Evolutionary conservation across 2,797 vertebrate species (phyloP), one percentile per base, ranked within the genome.

Genomic region (Lagocephalus sceleratus): DNA sequence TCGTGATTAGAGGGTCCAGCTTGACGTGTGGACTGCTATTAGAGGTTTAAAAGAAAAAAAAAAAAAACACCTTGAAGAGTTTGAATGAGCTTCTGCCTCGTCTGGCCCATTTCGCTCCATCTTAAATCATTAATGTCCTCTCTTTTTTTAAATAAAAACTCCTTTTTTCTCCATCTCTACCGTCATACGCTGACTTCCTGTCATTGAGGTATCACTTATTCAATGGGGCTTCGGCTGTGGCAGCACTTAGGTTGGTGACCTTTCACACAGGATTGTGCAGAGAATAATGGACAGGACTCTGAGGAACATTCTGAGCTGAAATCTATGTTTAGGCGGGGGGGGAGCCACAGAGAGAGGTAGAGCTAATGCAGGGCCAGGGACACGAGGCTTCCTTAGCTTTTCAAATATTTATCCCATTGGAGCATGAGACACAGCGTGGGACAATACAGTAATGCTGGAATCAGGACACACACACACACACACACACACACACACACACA

Each of bases 401-500:
- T 89, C 66, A 85, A 89, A 88, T 87, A 88, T 89, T 85, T 79
- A 88, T 83, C 71, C 53, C 49, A 59, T 76, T 75, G 46, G 77
- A 77, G 76, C 58, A 47, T 25, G 76, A 66, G 66, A 58, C 76
- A 20, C 79, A 78, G 78, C 80, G 51, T 74, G 83, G 68, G 71
- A 76, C 20, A 72, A 82, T 43, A 40, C 68, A 70, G 60, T 56
- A 79, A 60, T 52, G 71, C 75, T 66, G 75, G 54, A 76, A 44
- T 32, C 23, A 5, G 57, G 65, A 73, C 59, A 63, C 56, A 64
- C 66, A 61, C 54, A 54, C 47, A 57, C 58, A 66, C 62, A 73
- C 57, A 66, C 20, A 73, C 9, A 71, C 25, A 58, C 8, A n/a
- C n/a, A n/a, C n/a, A n/a, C n/a, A n/a, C n/a, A n/a, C n/a, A n/a